Base-by-base conservation (phyloP, 2,113 vertebrate genomes). In the Globicephala melas region DNA sequence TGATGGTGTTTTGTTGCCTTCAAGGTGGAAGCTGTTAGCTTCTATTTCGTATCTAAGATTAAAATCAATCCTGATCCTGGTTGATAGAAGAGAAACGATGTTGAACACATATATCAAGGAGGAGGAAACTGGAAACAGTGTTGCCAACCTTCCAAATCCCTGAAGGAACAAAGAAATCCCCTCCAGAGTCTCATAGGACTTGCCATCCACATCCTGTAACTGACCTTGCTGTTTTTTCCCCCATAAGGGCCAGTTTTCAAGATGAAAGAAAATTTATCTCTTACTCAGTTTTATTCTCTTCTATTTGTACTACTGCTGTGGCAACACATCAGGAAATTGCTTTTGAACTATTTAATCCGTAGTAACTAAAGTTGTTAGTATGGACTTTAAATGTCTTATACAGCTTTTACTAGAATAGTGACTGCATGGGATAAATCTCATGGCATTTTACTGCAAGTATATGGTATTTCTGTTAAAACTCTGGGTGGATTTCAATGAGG, bases 71-170 rank as follows among this genome's bases (percentile, higher is more conserved):
- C 23, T 1, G 55, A 9, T 38, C 58, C 71, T 47, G 20, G 47
- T 38, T 55, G 5, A 18, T 62, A 63, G 81, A 76, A 63, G 77
- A n/a, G 55, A 44, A 14, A 28, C 17, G 38, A 25, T 26, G 18
- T 11, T 6, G 25, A 65, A 47, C 18, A 1, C 0, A 0, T 2
- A 31, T 14, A 15, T n/a, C 6, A 4, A 47, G 67, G 47, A 80
- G 25, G 33, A 63, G 36, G 76, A 63, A 77, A 4, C 14, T 4
- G 47, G n/a, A 26, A 47, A 8, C 28, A 15, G 25, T 21, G 26
- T n/a, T 21, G 38, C 55, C 0, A 26, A 83, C 82, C 71, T 92
- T 36, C 25, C 8, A 0, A 15, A 28, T 1, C 38, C 44, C 77
- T 2, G 33, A 83, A 18, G 60, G 18, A 60, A 23, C 17, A 17